Conservation (phyloP, 2,113 vertebrate species). For the Gymnarchus niloticus region DNA sequence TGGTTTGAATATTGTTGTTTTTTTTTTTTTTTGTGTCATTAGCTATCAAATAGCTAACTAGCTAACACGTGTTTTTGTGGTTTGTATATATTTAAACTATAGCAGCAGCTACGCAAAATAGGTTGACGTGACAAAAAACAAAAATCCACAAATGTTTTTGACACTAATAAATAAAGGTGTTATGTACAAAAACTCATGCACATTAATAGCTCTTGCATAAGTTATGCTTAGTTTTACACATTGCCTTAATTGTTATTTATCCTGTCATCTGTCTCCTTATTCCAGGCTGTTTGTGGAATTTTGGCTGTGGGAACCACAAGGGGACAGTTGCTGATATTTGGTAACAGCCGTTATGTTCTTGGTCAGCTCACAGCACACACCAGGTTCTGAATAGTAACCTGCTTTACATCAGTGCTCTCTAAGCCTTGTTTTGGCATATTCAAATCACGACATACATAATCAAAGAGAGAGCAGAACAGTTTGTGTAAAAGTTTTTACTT, state of each 20-base stretch:
- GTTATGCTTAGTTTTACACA: neutral
- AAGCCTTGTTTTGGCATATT: too few relatives aligned
- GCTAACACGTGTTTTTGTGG: too few relatives aligned
- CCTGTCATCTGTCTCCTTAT: neutral
- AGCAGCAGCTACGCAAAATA: too few relatives aligned
- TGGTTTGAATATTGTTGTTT: too few relatives aligned
- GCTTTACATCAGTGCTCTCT: neutral
- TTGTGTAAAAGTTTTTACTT: neutral
- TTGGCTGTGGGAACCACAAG: conserved; percentile 27
- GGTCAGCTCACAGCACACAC: neutral
- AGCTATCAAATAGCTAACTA: too few relatives aligned
- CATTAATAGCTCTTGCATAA: neutral
- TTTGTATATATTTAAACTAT: too few relatives aligned
- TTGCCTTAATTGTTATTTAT: neutral
- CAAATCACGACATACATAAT: too few relatives aligned
- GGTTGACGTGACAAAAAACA: too few relatives aligned
- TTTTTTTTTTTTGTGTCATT: too few relatives aligned
- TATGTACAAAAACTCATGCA: neutral
- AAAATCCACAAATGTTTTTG: too few relatives aligned
- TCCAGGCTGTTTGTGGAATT: conserved; percentile 27
- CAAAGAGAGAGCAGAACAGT: neutral
- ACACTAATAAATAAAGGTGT: too few relatives aligned
- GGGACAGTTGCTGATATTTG: conserved; percentile 26
- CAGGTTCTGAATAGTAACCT: neutral
- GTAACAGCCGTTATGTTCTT: conserved; percentile 11